phyloP scores from a whole-genome alignment of 2,888 invertebrate genomes.

The Ennomos quercinarius region DNA sequence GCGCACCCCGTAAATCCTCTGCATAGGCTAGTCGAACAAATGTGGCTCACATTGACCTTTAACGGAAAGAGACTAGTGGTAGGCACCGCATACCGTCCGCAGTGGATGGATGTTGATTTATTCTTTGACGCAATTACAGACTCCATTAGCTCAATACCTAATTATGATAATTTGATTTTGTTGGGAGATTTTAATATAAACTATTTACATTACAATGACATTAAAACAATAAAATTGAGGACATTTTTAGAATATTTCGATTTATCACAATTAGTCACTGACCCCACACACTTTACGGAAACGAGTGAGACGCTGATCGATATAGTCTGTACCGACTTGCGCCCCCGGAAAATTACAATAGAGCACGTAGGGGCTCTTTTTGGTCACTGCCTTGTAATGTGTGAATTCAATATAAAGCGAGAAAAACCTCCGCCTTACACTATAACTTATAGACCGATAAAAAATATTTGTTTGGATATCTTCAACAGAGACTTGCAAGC shows the following conservation, averaged over 20 bases:
- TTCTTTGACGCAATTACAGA: slow-evolving; percentile 27
- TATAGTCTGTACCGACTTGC: slow-evolving; percentile 5
- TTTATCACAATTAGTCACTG: neutral
- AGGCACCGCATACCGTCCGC: slow-evolving; percentile 31
- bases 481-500: no score
- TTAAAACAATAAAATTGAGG: no score
- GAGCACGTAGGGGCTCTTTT: neutral
- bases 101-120: slow-evolving; percentile 21
- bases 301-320: slow-evolving; percentile 7
- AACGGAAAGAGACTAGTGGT: slow-evolving; percentile 3
- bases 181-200: slow-evolving; percentile 2
- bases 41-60: slow-evolving; percentile 21
- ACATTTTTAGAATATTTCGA: no score
- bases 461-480: neutral
- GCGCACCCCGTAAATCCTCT: no score
- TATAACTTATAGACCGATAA: slow-evolving; percentile 3
- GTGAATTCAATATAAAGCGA: slow-evolving; percentile 5
- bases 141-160: slow-evolving; percentile 8
- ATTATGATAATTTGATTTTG: slow-evolving; percentile 17
- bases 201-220: neutral
- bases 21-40: slow-evolving; percentile 17
- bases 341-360: neutral
- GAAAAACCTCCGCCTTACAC: neutral
- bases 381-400: slow-evolving; percentile 3
- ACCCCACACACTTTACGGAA: slow-evolving; percentile 12